These are phyloP conservation scores for Clupea harengus DNA, from an alignment of 2,113 vertebrate genomes.

Conservation along the genomic window DNA sequence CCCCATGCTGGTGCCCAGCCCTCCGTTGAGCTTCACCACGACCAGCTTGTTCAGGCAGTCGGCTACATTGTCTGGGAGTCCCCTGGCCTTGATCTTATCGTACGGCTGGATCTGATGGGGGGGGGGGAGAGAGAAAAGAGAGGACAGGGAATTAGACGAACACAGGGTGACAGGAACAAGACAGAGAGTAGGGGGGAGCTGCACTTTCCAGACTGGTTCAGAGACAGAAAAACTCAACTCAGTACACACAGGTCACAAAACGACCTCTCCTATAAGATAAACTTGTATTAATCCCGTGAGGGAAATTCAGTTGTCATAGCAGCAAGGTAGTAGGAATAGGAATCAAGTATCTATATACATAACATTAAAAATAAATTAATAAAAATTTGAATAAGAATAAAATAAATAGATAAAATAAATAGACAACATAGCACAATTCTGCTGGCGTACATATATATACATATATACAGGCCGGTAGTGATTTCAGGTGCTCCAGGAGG, in stretches of 20 bases:
- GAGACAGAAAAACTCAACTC: neutral
- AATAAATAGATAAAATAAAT: no score
- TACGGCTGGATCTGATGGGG: slow-evolving; percentile 87
- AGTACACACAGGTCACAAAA: neutral
- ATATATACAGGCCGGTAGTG: neutral
- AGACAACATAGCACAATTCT: no score
- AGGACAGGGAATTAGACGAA: neutral
- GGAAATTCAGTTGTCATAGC: no score
- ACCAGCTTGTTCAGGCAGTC: slow-evolving; percentile 88
- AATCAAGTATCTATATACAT: no score
- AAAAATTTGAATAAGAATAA: no score
- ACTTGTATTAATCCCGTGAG: no score
- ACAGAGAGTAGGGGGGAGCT: neutral
- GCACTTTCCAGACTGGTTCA: neutral
- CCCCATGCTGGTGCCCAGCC: slow-evolving; percentile 97
- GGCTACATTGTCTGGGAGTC: slow-evolving; percentile 81
- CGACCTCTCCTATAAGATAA: neutral
- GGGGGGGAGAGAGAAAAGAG: neutral
- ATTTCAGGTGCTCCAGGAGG: neutral
- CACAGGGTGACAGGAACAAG: neutral
- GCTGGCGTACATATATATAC: no score
- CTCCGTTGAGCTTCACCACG: slow-evolving; percentile 95
- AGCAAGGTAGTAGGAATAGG: no score
- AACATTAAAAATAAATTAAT: no score
- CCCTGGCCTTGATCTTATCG: slow-evolving; percentile 83